These are phyloP conservation scores for Paramisgurnus dabryanus DNA, from an alignment of 2,113 vertebrate species.

Conservation along the genomic window DNA sequence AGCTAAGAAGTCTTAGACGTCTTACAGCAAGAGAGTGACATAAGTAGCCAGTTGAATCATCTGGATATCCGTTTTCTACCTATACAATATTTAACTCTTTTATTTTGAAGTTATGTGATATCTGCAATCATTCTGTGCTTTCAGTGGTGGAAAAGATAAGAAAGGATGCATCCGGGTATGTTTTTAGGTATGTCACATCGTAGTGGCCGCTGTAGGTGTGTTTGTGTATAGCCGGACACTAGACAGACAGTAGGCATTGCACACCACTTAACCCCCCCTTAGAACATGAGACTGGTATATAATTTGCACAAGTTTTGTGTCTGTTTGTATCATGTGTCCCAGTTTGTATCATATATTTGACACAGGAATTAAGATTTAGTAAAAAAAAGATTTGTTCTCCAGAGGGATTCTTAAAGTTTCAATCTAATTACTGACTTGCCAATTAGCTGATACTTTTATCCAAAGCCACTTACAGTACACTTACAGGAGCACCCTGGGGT, in stretches of 20 bases:
- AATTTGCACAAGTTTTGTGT: background rate
- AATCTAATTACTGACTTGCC: background rate
- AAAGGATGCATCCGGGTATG: conserved; percentile 28
- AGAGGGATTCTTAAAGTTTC: background rate
- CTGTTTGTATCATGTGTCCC: background rate
- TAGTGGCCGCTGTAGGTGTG: background rate
- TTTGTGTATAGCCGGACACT: conserved; percentile 4
- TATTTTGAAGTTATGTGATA: background rate
- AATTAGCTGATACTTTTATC: conserved; percentile 31
- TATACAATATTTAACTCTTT: background rate
- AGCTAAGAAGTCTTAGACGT: background rate
- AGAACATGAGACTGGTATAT: background rate
- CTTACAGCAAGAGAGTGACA: background rate
- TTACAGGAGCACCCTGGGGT: conserved; percentile 1
- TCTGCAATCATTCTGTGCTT: conserved; percentile 26
- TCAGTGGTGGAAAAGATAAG: conserved; percentile 25
- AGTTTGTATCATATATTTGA: background rate
- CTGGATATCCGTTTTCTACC: background rate
- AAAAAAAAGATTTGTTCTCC: background rate
- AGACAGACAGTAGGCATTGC: background rate
- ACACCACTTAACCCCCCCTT: background rate
- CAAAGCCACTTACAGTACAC: conserved; percentile 13
- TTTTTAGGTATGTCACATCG: conserved; percentile 34
- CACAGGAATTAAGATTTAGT: background rate
- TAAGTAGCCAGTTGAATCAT: conserved; percentile 6